Evolutionary conservation across 2,797 vertebrate species (phyloP).

Genomic region (Neopelma chrysocephalum): DNA sequence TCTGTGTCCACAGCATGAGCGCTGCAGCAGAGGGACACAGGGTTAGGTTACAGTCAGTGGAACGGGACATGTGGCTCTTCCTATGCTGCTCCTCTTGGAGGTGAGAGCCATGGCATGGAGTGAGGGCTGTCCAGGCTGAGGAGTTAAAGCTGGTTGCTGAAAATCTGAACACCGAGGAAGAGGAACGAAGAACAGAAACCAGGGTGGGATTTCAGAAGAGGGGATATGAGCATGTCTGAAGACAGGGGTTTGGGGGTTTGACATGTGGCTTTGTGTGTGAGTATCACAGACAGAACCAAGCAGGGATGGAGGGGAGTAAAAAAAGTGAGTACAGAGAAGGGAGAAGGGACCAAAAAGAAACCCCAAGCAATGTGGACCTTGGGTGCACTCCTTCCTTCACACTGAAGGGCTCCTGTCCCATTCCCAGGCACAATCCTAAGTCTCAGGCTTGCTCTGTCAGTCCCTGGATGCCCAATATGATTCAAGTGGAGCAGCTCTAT

Average conservation of each 20-base stretch:
- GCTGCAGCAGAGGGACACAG: fast-evolving
- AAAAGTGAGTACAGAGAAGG: neutral
- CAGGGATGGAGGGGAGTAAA: neutral
- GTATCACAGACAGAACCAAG: neutral
- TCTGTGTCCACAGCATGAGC: fast-evolving
- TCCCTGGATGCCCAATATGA: neutral
- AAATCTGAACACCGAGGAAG: fast-evolving
- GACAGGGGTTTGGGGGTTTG: neutral
- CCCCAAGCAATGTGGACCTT: neutral
- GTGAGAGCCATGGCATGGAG: fast-evolving
- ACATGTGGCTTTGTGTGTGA: neutral
- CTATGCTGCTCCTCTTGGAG: fast-evolving
- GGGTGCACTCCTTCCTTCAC: neutral
- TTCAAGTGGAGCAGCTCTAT: neutral
- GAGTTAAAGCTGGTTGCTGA: neutral
- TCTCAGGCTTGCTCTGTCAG: neutral
- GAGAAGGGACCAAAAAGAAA: neutral
- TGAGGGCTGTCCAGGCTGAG: neutral
- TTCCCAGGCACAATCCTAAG: neutral
- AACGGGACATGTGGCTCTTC: neutral
- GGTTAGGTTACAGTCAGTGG: neutral
- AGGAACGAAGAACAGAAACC: neutral
- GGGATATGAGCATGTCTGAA: neutral
- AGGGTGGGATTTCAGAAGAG: neutral
- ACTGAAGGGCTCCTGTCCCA: neutral